phyloP scores from a whole-genome alignment of 2,888 invertebrate genomes.

The Parasteatoda lunata region DNA sequence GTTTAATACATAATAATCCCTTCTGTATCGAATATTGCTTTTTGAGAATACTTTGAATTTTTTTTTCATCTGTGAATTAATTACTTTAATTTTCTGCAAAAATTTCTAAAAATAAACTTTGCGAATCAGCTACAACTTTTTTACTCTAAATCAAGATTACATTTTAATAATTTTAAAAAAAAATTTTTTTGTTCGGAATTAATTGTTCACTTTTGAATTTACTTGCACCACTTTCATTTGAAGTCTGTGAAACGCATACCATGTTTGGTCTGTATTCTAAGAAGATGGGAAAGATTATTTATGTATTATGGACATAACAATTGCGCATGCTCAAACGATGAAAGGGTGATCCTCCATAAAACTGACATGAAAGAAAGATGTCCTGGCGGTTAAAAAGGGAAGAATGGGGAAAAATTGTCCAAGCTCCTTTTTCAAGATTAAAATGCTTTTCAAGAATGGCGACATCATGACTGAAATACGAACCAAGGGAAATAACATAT shows the following conservation, averaged over 20 bases:
- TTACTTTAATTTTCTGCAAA: no score
- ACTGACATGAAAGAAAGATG: constrained; percentile 52
- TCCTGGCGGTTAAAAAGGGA: constrained; percentile 23
- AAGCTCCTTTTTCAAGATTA: background rate
- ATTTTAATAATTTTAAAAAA: background rate
- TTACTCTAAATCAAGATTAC: background rate
- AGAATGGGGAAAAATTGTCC: background rate
- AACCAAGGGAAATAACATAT: background rate
- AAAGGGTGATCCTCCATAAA: constrained; percentile 37
- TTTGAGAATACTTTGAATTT: no score
- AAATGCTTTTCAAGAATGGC: background rate
- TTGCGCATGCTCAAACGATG: constrained; percentile 38
- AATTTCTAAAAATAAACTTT: background rate
- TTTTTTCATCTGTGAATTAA: no score
- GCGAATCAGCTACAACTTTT: background rate
- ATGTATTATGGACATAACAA: constrained; percentile 16
- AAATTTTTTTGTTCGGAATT: background rate
- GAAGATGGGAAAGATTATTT: constrained; percentile 24
- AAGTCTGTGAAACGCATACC: background rate
- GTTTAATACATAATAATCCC: no score
- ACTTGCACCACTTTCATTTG: background rate
- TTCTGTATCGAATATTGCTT: no score
- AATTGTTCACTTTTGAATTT: background rate
- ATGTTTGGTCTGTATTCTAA: constrained; percentile 19
- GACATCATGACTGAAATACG: background rate